Evolutionary conservation across 2,113 vertebrate genomes (phyloP), one percentile per base, ranked within the genome.

Genomic region (Galeopterus variegatus): DNA sequence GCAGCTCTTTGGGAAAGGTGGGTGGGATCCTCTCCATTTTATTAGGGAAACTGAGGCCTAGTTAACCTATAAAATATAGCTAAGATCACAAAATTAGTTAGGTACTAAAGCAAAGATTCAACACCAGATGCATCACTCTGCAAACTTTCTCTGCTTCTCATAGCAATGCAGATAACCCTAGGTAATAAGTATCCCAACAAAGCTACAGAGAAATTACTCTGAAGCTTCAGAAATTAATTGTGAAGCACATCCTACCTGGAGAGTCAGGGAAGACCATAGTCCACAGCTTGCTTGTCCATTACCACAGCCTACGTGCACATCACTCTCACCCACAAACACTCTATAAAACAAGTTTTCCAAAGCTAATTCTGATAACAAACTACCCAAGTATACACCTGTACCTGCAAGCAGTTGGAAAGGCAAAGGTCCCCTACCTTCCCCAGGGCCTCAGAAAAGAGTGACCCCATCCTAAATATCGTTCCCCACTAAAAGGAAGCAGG

Each of bases 1-100:
- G 15, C 33, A 75, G 86, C 28, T 48, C 64, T 58, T n/a, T 75
- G 21, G 73, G 31, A 21, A n/a, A 45, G 45, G 13, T 73, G 65
- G 41, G 41, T 41, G 41, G 41, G 41, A 41, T 41, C 41, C 41
- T 41, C 41, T 41, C 41, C 41, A 41, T 41, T 41, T 41, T 41
- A 41, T 36, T 50, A 26, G 80, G 93, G 79, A 90, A 77, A 85
- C 72, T 70, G 81, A 95, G 41, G 24, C 52, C 69, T 72, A 62
- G 62, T n/a, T 41, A 85, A 33, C 62, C 33, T 62, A 54, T 62
- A 45, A 77, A 77, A 41, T 3, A 15, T 48, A 52, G 33, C 19
- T 41, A 83, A 26, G 60, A 62, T 83, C 50, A 60, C 69, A 84
- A 33, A 75, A 75, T 95, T 86, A 76, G 23, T 70, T 72, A 6